Percentiles rank a stretch among this genome's conserved stretches.
Conservation (phyloP, 2,888 invertebrate species). For the Lutraria lutraria region DNA sequence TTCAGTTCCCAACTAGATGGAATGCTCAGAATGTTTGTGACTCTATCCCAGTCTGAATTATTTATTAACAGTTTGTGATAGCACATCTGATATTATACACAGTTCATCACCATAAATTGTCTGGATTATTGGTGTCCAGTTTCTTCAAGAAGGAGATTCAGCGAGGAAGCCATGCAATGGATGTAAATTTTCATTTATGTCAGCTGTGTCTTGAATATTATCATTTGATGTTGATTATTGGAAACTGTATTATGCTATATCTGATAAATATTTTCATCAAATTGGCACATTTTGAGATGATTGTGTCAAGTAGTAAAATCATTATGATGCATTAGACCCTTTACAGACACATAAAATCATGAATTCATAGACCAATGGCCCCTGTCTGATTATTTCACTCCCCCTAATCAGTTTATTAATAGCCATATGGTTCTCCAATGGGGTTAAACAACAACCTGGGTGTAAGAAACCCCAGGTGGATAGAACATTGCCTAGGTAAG, state of each 20-base stretch:
- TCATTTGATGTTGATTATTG: not conserved
- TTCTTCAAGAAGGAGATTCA: not conserved
- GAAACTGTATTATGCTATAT: not conserved
- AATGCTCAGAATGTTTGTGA: not conserved
- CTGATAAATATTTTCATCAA: not conserved
- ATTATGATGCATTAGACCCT: not conserved
- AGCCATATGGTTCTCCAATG: too few relatives aligned
- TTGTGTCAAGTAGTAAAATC: not conserved
- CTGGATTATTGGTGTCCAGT: constrained; percentile 17
- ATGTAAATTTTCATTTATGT: not conserved
- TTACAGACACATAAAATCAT: too few relatives aligned
- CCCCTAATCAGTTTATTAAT: too few relatives aligned
- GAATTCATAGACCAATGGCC: too few relatives aligned
- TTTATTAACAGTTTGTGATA: not conserved
- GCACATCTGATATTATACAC: not conserved
- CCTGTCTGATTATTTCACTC: too few relatives aligned
- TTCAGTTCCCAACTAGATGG: too few relatives aligned
- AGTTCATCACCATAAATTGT: constrained; percentile 16
- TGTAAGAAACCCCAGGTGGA: too few relatives aligned
- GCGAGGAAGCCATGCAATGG: not conserved
- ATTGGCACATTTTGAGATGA: not conserved
- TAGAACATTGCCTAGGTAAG: too few relatives aligned
- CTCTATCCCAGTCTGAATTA: not conserved
- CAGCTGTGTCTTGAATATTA: not conserved
- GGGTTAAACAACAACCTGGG: too few relatives aligned